Evolutionary conservation across 1,140 invertebrate species (phyloP).

Genomic region (Coelopa frigida): DNA sequence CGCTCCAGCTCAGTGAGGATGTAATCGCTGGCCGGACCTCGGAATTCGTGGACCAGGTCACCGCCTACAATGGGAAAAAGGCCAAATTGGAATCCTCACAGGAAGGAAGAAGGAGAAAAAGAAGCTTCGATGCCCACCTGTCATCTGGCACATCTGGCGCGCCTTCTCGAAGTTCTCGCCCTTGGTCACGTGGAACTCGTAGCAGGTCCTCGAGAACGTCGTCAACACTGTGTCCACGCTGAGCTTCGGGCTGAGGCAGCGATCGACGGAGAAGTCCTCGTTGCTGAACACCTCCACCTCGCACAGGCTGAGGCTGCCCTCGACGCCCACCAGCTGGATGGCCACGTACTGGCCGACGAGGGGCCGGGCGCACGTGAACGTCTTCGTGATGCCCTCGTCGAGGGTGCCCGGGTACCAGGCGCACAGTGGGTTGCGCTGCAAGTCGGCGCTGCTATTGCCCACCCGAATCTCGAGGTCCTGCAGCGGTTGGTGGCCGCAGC

Average conservation of each 20-base stretch:
- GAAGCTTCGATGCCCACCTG: constrained; percentile 40
- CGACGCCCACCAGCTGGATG: constrained; percentile 81
- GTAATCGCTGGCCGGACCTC: constrained; percentile 63
- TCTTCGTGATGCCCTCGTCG: constrained; percentile 84
- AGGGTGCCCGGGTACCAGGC: constrained; percentile 91
- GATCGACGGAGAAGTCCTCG: constrained; percentile 78
- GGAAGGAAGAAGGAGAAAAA: neutral
- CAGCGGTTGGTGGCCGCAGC: constrained; percentile 81
- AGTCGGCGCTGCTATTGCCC: constrained; percentile 77
- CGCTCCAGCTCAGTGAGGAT: constrained; percentile 73
- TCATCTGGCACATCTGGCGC: constrained; percentile 61
- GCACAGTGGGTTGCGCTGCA: constrained; percentile 82
- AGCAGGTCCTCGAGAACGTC: constrained; percentile 78
- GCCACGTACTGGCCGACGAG: constrained; percentile 80
- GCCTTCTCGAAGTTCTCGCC: constrained; percentile 76
- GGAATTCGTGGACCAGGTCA: constrained; percentile 64
- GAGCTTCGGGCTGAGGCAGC: constrained; percentile 61
- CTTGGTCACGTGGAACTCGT: constrained; percentile 74
- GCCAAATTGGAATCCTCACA: neutral
- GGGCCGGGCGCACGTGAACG: constrained; percentile 76
- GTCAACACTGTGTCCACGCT: constrained; percentile 67
- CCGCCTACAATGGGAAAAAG: constrained; percentile 48
- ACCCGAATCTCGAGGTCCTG: constrained; percentile 87
- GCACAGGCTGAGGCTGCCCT: constrained; percentile 80
- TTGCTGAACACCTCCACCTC: constrained; percentile 89